phyloP scores from a whole-genome alignment of 2,113 vertebrate species.

The Opisthocomus hoazin region DNA sequence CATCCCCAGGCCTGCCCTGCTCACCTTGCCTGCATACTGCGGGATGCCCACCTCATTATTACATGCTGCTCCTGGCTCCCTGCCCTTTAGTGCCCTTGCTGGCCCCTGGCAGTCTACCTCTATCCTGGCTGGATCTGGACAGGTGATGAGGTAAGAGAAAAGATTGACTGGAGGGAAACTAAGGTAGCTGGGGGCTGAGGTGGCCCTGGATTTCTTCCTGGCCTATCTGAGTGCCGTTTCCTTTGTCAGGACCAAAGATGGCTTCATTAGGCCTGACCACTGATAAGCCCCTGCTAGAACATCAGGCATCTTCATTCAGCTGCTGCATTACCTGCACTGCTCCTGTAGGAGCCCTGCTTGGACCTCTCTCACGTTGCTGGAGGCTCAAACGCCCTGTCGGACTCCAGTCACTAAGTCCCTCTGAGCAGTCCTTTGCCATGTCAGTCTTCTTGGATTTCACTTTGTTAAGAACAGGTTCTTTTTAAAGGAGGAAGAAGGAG shows the following conservation, averaged over 20 bases:
- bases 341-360: neutral
- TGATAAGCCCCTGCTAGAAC: neutral
- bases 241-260: neutral
- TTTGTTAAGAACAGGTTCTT: neutral
- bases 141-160: neutral
- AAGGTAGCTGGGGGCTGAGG: neutral
- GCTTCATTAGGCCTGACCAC: neutral
- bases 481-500: neutral
- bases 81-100: neutral
- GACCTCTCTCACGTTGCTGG: neutral
- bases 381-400: neutral
- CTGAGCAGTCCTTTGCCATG: neutral
- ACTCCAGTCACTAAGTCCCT: neutral
- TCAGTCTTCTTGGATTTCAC: neutral
- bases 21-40: neutral
- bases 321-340: neutral
- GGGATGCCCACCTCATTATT: neutral
- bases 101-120: neutral
- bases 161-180: neutral
- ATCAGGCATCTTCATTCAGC: neutral
- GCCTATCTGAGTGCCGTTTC: neutral
- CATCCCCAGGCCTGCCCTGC: neutral
- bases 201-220: neutral
- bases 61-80: neutral
- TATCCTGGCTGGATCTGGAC: neutral